Conservation (phyloP, 1,140 invertebrate genomes). For the Batillaria attramentaria region DNA sequence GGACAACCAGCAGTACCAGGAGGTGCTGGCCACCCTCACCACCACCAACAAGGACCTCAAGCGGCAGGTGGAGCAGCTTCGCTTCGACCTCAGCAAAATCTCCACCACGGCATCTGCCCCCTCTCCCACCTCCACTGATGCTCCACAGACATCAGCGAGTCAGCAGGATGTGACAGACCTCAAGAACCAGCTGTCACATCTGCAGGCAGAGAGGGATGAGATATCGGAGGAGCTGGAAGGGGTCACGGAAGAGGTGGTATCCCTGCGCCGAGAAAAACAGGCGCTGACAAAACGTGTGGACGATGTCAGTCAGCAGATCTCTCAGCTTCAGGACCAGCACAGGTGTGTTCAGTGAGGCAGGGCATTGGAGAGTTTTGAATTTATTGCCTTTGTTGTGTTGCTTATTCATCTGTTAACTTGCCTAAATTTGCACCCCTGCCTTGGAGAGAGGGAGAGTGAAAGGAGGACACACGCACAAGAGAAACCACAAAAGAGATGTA, state of each 20-base stretch:
- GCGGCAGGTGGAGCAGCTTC: constrained; percentile 45
- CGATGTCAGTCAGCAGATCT: constrained; percentile 31
- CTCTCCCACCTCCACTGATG: background rate
- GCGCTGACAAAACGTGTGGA: constrained; percentile 37
- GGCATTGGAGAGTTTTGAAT: too few species aligned
- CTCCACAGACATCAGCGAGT: too few species aligned
- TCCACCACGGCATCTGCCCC: background rate
- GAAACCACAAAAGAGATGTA: too few species aligned
- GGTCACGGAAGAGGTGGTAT: constrained; percentile 54
- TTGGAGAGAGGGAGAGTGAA: too few species aligned
- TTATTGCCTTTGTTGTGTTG: too few species aligned
- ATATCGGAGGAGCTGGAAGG: constrained; percentile 63
- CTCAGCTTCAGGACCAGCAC: constrained; percentile 28
- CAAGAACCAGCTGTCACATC: constrained; percentile 32
- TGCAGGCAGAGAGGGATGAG: constrained; percentile 54
- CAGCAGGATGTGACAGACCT: constrained; percentile 18
- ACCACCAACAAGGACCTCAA: constrained; percentile 73
- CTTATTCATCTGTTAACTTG: too few species aligned
- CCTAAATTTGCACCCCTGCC: too few species aligned
- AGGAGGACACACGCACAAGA: too few species aligned
- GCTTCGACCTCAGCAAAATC: constrained; percentile 28
- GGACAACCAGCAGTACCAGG: constrained; percentile 84
- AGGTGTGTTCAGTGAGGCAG: too few species aligned
- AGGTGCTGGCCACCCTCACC: constrained; percentile 68
- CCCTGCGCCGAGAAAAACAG: constrained; percentile 40